phyloP scores from a whole-genome alignment of 2,888 invertebrate genomes.

The Globia sparganii region DNA sequence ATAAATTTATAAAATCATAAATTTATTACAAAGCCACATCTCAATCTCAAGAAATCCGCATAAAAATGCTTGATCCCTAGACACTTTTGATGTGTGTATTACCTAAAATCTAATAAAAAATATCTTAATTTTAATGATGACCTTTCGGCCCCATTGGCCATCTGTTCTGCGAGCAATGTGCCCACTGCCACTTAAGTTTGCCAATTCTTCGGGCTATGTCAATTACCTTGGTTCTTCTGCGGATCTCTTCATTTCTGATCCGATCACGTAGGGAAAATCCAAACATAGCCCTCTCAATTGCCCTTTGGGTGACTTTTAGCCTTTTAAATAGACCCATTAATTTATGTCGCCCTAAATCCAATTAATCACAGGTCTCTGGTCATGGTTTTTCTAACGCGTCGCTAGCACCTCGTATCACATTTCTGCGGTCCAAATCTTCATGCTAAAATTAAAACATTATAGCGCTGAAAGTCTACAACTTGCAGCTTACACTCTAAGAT shows the following conservation, averaged over 20 bases:
- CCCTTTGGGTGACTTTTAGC: not conserved
- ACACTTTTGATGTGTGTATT: too few species aligned
- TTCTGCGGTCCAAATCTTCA: not conserved
- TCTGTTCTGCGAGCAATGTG: too few species aligned
- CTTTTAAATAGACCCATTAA: not conserved
- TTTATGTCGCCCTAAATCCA: not conserved
- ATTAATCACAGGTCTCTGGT: not conserved
- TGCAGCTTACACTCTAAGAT: conserved; percentile 78
- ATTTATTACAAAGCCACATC: too few species aligned
- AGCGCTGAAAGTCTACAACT: conserved; percentile 65
- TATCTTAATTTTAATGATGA: not conserved
- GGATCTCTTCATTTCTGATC: not conserved
- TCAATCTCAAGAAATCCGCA: too few species aligned
- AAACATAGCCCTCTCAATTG: not conserved
- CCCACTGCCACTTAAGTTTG: too few species aligned
- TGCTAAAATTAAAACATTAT: not conserved
- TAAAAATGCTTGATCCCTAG: too few species aligned
- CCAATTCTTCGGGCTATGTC: too few species aligned
- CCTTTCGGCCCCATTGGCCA: too few species aligned
- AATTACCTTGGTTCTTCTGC: too few species aligned
- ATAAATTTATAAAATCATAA: too few species aligned
- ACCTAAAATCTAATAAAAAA: too few species aligned
- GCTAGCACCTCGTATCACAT: not conserved
- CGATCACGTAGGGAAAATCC: not conserved
- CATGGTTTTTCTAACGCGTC: not conserved